Conservation (phyloP, 2,113 vertebrate genomes). For the Nansenia antarctica region DNA sequence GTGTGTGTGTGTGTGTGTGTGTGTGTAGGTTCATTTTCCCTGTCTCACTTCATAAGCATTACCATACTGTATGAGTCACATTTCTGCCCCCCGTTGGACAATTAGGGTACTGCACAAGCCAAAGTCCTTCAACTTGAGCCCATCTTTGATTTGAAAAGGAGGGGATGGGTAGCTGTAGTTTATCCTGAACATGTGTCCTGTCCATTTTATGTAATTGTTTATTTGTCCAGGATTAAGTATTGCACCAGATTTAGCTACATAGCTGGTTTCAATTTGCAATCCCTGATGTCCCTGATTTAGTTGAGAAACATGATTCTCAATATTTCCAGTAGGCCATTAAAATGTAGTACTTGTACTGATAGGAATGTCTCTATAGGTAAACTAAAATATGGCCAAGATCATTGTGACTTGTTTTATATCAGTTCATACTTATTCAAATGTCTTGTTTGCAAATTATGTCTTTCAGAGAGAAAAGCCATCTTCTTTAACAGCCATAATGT, state of each 20-base stretch:
- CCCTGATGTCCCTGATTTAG: too few species aligned
- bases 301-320: neutral
- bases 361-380: neutral
- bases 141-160: too few species aligned
- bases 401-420: neutral
- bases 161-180: too few species aligned
- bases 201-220: too few species aligned
- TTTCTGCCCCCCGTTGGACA: neutral
- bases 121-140: too few species aligned
- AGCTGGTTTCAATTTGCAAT: too few species aligned
- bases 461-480: constrained; percentile 86
- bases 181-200: too few species aligned
- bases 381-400: neutral
- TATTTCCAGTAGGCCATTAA: neutral
- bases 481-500: constrained; percentile 92
- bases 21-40: neutral
- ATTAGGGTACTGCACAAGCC: too few species aligned
- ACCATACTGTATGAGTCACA: neutral
- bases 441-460: constrained; percentile 3
- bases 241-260: too few species aligned
- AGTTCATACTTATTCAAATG: neutral
- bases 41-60: neutral
- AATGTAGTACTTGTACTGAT: neutral
- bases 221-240: too few species aligned
- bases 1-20: neutral